Conservation (phyloP, 2,888 invertebrate species). For the Eristalis intricaria region DNA sequence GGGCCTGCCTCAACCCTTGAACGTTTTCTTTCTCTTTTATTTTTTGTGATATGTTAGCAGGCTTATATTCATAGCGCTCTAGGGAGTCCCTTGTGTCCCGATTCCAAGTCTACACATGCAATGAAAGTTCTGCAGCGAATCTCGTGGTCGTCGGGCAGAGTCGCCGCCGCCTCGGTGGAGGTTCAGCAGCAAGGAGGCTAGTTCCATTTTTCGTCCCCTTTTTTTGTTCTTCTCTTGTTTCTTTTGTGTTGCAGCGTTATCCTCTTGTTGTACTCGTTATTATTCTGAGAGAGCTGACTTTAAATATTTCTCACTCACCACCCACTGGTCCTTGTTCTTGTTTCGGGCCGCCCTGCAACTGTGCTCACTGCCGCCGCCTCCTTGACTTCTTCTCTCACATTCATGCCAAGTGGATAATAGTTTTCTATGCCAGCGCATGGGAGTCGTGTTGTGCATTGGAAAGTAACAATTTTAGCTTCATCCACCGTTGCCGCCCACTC, state of each 20-base stretch:
- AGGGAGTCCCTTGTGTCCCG: conserved; percentile 31
- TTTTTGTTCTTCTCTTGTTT: background rate
- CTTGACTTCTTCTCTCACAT: conserved; percentile 18
- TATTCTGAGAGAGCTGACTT: conserved; percentile 63
- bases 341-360: background rate
- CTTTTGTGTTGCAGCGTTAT: conserved; percentile 27
- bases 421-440: conserved; percentile 64
- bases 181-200: conserved; percentile 8
- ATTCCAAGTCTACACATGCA: conserved; percentile 30
- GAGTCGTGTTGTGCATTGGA: conserved; percentile 65
- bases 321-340: conserved; percentile 22
- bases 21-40: background rate
- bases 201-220: background rate
- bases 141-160: conserved; percentile 10
- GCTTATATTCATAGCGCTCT: conserved; percentile 59
- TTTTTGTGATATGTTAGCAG: conserved; percentile 55
- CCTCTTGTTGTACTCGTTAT: conserved; percentile 43
- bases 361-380: background rate
- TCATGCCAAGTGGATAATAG: conserved; percentile 67
- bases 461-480: conserved; percentile 62
- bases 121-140: conserved; percentile 42
- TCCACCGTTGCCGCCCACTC: background rate
- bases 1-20: background rate
- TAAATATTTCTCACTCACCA: conserved; percentile 46
- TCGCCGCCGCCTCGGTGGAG: conserved; percentile 11